Evolutionary conservation across 2,113 vertebrate species (phyloP).

Genomic region (Chiloscyllium plagiosum): DNA sequence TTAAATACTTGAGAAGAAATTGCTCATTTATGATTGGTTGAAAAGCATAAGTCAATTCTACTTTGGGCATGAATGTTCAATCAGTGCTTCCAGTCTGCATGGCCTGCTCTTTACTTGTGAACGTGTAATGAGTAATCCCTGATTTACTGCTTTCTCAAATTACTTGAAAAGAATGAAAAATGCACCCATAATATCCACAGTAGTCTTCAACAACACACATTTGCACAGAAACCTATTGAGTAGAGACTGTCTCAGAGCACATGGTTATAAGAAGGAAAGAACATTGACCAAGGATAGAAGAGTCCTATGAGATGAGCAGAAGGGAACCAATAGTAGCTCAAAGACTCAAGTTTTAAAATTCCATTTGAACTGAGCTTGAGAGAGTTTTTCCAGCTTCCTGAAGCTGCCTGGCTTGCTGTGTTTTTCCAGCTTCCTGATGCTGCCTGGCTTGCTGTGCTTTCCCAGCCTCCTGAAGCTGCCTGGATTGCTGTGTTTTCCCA

Average conservation of each 20-base stretch:
- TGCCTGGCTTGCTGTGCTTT: too few relatives aligned
- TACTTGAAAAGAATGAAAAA: not conserved
- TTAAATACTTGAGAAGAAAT: conserved; percentile 6
- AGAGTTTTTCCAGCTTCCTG: not conserved
- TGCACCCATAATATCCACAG: not conserved
- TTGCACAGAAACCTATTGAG: too few relatives aligned
- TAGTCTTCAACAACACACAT: too few relatives aligned
- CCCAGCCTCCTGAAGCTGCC: too few relatives aligned
- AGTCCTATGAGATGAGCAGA: not conserved
- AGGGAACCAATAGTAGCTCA: not conserved
- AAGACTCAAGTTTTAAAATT: not conserved
- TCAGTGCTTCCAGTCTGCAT: not conserved
- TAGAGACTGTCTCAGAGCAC: too few relatives aligned
- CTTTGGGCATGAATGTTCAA: not conserved
- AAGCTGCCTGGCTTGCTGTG: too few relatives aligned
- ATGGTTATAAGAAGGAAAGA: not conserved
- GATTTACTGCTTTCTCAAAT: not conserved
- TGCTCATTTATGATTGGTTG: not conserved
- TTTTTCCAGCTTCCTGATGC: too few relatives aligned
- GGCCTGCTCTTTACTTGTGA: not conserved
- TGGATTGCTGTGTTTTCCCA: too few relatives aligned
- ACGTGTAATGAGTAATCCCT: not conserved
- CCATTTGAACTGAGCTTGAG: not conserved
- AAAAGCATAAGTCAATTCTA: conserved; percentile 1
- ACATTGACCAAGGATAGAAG: not conserved